These are phyloP conservation scores for Drosophila lowei DNA, from an alignment of 1,140 invertebrate species.

Conservation along the genomic window DNA sequence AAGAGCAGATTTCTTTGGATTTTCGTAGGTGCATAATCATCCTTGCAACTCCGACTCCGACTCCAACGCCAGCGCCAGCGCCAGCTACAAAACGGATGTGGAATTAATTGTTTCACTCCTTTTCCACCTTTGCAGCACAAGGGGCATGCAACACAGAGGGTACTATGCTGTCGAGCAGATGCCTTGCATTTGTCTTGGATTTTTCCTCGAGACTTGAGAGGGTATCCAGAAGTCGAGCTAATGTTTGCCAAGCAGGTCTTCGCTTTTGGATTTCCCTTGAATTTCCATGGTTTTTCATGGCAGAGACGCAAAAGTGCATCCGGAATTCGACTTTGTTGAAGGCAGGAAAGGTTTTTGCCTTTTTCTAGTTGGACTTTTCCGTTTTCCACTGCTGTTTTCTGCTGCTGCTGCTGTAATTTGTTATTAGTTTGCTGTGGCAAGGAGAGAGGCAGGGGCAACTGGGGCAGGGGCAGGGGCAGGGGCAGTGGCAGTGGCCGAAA, in stretches of 20 bases:
- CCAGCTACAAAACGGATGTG: slow-evolving; percentile 58
- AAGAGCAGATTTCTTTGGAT: slow-evolving; percentile 68
- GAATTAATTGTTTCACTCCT: slow-evolving; percentile 68
- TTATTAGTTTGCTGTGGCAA: slow-evolving; percentile 66
- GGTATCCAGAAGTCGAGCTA: neutral
- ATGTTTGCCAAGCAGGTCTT: neutral
- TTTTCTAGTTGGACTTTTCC: slow-evolving; percentile 46
- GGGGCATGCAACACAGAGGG: slow-evolving; percentile 19
- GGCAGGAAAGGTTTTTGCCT: neutral
- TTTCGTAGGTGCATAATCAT: slow-evolving; percentile 78
- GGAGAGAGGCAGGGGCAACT: neutral
- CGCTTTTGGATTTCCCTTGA: neutral
- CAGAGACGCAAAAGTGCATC: too few species aligned
- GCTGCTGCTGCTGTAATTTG: slow-evolving; percentile 65
- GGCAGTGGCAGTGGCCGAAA: slow-evolving; percentile 11
- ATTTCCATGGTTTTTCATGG: too few species aligned
- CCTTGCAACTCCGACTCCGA: neutral
- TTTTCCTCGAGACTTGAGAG: too few species aligned
- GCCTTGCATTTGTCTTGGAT: too few species aligned
- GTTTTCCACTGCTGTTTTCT: slow-evolving; percentile 24
- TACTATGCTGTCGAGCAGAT: slow-evolving; percentile 18
- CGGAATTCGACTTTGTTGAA: neutral
- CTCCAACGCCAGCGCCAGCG: too few species aligned
- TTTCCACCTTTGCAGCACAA: neutral
- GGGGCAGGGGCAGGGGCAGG: neutral